Conservation (phyloP, 2,113 vertebrate species). For the Propithecus coquereli region DNA sequence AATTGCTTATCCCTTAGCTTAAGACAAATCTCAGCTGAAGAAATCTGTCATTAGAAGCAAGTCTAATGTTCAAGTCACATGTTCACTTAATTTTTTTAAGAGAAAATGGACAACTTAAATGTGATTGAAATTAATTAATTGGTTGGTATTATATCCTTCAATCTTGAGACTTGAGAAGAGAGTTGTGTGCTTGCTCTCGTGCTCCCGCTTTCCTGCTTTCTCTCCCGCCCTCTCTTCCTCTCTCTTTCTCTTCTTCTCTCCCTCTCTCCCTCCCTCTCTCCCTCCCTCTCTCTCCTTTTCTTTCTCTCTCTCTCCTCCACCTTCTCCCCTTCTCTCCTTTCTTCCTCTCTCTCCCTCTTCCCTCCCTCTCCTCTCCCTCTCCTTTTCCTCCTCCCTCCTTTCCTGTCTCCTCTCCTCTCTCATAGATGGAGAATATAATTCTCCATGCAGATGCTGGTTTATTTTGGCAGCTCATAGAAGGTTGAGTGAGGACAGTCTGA, state of each 20-base stretch:
- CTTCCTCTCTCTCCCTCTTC: not conserved
- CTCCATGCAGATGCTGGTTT: not conserved
- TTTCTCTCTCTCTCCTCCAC: not conserved
- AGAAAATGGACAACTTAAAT: conserved; percentile 20
- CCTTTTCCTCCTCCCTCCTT: not conserved
- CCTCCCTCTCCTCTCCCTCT: too few relatives aligned
- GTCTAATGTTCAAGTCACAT: not conserved
- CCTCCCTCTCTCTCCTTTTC: not conserved
- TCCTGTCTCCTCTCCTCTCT: not conserved
- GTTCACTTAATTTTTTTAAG: conserved; percentile 4
- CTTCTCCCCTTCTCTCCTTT: not conserved
- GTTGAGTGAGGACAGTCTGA: conserved; percentile 63
- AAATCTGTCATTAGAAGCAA: conserved; percentile 28
- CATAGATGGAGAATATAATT: not conserved
- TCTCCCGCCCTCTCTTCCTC: too few relatives aligned
- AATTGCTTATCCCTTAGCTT: not conserved
- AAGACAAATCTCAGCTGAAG: not conserved
- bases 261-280: too few relatives aligned
- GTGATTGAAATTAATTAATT: not conserved
- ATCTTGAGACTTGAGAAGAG: not conserved
- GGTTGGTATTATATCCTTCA: not conserved
- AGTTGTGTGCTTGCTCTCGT: not conserved
- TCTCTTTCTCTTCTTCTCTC: too few relatives aligned
- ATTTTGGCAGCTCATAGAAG: conserved; percentile 32
- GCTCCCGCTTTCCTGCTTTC: not conserved